Conservation (phyloP, 2,113 vertebrate species). For the Aegotheles bennettii region DNA sequence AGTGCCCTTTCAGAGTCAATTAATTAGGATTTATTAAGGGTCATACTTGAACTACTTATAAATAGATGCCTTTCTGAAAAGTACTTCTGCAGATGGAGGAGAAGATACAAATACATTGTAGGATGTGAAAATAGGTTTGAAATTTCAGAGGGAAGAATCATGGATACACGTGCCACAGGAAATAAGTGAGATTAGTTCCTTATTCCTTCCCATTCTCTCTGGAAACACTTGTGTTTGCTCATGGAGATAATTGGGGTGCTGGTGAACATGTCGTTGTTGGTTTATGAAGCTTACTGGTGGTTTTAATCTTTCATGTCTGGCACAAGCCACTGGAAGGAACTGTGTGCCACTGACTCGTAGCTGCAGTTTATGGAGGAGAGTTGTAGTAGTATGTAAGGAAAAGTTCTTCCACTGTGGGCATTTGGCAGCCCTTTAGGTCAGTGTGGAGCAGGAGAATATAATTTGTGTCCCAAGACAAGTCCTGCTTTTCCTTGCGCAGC, state of each 20-base stretch:
- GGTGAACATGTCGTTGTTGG: neutral
- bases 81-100: neutral
- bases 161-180: neutral
- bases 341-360: neutral
- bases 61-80: neutral
- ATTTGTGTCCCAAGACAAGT: neutral
- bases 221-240: neutral
- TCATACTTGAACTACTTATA: neutral
- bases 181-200: neutral
- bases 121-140: neutral
- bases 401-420: fast-evolving
- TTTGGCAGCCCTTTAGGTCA: neutral
- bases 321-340: neutral
- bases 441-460: neutral
- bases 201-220: neutral
- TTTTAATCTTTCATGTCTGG: neutral
- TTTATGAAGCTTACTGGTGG: neutral
- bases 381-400: neutral
- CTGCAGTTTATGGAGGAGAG: neutral
- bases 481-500: neutral
- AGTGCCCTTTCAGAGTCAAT: neutral
- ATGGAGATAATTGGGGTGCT: neutral
- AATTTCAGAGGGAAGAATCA: neutral
- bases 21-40: neutral
- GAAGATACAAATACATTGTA: neutral